phyloP scores from a whole-genome alignment of 2,113 vertebrate species.

The Anguilla japonica region DNA sequence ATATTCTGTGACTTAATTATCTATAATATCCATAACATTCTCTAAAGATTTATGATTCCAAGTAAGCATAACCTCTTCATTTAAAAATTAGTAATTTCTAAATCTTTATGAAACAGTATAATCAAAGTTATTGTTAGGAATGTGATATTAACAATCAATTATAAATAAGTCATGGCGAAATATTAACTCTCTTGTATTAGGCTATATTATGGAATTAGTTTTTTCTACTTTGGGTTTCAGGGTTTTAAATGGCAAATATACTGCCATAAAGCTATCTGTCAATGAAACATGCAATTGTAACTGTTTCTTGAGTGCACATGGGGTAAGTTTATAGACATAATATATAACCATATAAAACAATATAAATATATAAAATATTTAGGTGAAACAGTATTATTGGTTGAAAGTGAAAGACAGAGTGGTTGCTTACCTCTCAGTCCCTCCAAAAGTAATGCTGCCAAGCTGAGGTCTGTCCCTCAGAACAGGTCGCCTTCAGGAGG shows the following conservation, averaged over 20 bases:
- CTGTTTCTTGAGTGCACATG: background rate
- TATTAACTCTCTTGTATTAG: no score
- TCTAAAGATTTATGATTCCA: no score
- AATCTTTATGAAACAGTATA: no score
- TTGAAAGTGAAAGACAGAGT: background rate
- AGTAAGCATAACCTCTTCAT: no score
- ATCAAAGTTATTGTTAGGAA: no score
- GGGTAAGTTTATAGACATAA: background rate
- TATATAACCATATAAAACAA: background rate
- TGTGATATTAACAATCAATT: no score
- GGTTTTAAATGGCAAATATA: no score
- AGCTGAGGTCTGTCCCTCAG: conserved; percentile 9
- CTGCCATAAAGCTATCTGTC: background rate
- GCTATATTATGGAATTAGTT: no score
- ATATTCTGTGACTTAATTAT: background rate
- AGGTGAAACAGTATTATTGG: background rate
- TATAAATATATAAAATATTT: background rate
- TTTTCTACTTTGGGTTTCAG: no score
- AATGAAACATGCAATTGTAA: background rate
- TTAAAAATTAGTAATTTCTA: no score
- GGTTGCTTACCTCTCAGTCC: conserved; percentile 7
- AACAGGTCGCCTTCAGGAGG: conserved; percentile 14
- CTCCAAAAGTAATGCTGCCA: conserved; percentile 2
- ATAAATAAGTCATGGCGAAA: no score
- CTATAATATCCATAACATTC: background rate